Evolutionary conservation across 2,797 vertebrate species (phyloP), one percentile per base, ranked within the genome.

Genomic region (Anguilla megastoma): DNA sequence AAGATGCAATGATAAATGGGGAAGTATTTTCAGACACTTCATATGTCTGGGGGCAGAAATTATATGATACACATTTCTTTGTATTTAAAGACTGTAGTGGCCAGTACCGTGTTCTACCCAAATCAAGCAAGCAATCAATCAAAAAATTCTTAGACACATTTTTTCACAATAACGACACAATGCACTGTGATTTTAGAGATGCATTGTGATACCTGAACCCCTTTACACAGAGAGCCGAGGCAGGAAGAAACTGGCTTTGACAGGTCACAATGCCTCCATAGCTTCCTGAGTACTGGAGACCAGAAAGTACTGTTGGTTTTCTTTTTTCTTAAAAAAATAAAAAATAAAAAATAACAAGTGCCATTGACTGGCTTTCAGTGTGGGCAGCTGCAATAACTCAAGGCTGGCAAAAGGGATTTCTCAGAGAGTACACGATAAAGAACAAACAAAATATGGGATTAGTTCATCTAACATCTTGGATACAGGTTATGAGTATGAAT

Each of bases 371-470:
- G 41, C 76, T 80, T 48, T 80, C 76, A 21, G 16, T 80, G 18
- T 80, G 76, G 76, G 41, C 36, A 48, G 76, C 76, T 45, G 36
- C 76, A 80, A 45, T 80, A 80, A 80, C 76, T 80, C 3, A 18
- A 80, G 33, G 0, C 18, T 21, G 16, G 18, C 76, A 36, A 6
- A 80, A 80, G 76, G 41, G 76, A 80, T 48, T 80, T 80, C 33
- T 45, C 16, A 80, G 33, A 48, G 16, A 80, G 36, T 24, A 76
- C 12, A 36, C 16, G 33, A 76, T 36, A 76, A 76, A 36, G 71
- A 76, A 76, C 71, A 76, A 33, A 76, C 71, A 76, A 76, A 76
- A 36, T 16, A 76, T 41, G 16, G 16, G 71, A 18, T 16, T 16
- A 36, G 71, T 36, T 76, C 71, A 16, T 33, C 33, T 36, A 36